Evolutionary conservation across 2,888 invertebrate species (phyloP), one percentile per base, ranked within the genome.

Genomic region (Smittia aterrima): DNA sequence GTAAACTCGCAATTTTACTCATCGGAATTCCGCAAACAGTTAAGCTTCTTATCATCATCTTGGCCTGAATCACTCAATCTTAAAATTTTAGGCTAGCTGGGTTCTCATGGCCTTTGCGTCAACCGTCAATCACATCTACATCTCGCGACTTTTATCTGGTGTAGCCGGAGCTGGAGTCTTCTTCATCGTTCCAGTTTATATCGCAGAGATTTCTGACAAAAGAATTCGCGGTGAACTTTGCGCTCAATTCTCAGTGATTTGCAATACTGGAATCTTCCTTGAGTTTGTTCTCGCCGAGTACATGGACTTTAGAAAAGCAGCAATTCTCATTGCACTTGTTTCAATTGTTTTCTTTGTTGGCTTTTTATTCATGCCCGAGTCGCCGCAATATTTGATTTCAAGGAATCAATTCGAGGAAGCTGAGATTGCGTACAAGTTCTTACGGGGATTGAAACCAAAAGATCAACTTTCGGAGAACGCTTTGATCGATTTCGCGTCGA

Each of bases 281-380:
- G 74, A 74, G 25, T 74, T 74, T 18, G 18, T 74, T 47, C 18
- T 74, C 11, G 74, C 74, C 16, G 66, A 74, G 24, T 74, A 66
- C 20, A 27, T 66, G 32, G 66, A 66, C 27, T 74, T 74, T 47
- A 22, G 47, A 18, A 25, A 41, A 7, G 40, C 66, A 9, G 47
- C 64, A 32, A 66, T 66, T 18, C 7, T 74, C 13, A 25, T 74
- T 75, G 87, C 87, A 0, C 76, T 87, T 0, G 83, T 91, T 1
- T 90, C 92, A 0, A 79, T 91, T 0, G 78, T 91, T 1, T 89
- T 91, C 75, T 87, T 87, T 0, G 77, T 85, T 0, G 81, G 88
- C 0, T 90, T 92, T 81, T 85, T 89, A 78, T 89, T 90, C 77
- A 90, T 93, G 87, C 94, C 93, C 0, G 94, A 94, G 81, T 90